Percentiles rank a stretch among this genome's conserved stretches.
Evolutionary conservation across 2,797 vertebrate genomes (phyloP).

Genomic region (Poeciliopsis turneri): DNA sequence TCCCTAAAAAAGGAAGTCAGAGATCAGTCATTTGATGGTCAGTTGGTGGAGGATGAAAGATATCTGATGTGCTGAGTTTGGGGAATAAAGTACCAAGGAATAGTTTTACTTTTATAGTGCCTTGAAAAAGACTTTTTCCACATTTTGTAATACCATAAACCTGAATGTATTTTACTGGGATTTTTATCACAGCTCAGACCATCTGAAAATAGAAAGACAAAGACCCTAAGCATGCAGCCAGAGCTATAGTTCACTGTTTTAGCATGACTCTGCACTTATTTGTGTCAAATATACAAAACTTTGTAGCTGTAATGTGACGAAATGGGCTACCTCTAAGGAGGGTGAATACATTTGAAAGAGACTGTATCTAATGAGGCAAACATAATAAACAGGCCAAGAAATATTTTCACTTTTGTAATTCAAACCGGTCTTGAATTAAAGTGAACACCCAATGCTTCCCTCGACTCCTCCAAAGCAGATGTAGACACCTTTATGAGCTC

Average conservation of each 20-base stretch:
- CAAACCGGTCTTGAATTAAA: slow-evolving; percentile 43
- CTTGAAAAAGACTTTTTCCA: neutral
- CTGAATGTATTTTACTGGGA: neutral
- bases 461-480: slow-evolving; percentile 47
- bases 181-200: neutral
- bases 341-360: neutral
- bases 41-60: slow-evolving; percentile 54
- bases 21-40: slow-evolving; percentile 64
- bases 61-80: slow-evolving; percentile 53
- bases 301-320: neutral
- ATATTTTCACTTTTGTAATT: slow-evolving; percentile 20
- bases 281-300: neutral
- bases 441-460: slow-evolving; percentile 41
- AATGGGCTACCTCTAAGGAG: neutral
- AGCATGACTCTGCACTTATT: neutral
- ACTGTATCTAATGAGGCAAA: slow-evolving; percentile 40
- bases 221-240: neutral
- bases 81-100: slow-evolving; percentile 35
- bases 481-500: slow-evolving; percentile 55
- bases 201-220: neutral
- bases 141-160: neutral
- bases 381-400: slow-evolving; percentile 26
- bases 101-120: neutral
- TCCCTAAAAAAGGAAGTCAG: slow-evolving; percentile 63
- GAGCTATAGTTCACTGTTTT: neutral